These are phyloP conservation scores for Sterrhoptilus dennistouni DNA, from an alignment of 2,113 vertebrate genomes.

Conservation along the genomic window DNA sequence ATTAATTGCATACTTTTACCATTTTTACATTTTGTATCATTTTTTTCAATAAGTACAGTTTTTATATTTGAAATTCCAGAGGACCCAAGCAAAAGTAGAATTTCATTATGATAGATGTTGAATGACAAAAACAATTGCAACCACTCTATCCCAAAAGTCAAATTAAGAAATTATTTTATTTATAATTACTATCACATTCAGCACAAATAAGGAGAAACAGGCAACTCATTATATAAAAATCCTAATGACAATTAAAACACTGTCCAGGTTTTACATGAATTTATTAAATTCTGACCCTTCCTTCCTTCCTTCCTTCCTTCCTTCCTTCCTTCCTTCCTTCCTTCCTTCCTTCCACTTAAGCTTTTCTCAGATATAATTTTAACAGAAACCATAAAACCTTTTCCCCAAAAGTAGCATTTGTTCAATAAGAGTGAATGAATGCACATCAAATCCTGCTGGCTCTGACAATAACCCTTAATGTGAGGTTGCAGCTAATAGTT, in stretches of 20 bases:
- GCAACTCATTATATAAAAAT: neutral
- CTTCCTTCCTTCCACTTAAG: neutral
- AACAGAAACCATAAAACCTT: neutral
- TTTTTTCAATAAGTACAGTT: neutral
- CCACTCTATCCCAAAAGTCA: neutral
- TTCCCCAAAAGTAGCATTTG: slow-evolving; percentile 58
- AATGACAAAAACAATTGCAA: neutral
- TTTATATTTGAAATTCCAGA: neutral
- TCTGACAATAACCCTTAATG: slow-evolving; percentile 65
- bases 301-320: neutral
- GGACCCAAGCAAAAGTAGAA: neutral
- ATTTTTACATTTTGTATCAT: neutral
- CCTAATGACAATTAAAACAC: neutral
- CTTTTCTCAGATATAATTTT: neutral
- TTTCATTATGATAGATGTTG: neutral
- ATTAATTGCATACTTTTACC: neutral
- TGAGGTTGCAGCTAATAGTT: slow-evolving; percentile 69
- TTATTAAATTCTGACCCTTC: neutral
- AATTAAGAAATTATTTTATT: neutral
- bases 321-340: no score
- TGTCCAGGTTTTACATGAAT: neutral
- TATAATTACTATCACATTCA: neutral
- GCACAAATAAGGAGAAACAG: neutral
- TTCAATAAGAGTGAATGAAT: slow-evolving; percentile 63
- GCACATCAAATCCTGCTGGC: slow-evolving; percentile 68